Percentiles rank a stretch among this genome's conserved stretches.
Conservation (phyloP, 92 coral and sea anemone genomes). For the Isaurus tuberculatus region DNA sequence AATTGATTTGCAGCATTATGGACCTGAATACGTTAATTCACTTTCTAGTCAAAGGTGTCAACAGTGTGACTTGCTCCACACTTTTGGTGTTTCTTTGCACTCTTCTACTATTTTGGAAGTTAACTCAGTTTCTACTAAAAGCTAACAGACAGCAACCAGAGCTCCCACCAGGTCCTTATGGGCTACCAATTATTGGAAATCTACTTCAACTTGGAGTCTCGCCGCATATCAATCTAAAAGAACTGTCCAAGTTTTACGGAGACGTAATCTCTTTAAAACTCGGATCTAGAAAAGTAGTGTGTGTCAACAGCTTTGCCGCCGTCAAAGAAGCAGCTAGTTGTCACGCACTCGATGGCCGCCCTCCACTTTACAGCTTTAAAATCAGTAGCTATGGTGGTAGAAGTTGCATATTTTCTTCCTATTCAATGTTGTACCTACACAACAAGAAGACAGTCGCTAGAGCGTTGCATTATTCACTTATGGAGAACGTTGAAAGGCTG, state of each 20-base stretch:
- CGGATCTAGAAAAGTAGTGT: constrained; percentile 80
- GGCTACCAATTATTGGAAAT: constrained; percentile 89
- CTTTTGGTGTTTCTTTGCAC: constrained; percentile 18
- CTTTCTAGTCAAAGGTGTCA: background rate
- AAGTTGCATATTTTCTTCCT: constrained; percentile 85
- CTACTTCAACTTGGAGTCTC: constrained; percentile 80
- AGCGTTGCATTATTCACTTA: constrained; percentile 70
- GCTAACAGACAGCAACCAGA: background rate
- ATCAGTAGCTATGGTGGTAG: constrained; percentile 66
- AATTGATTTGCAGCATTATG: background rate
- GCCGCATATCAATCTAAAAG: constrained; percentile 74
- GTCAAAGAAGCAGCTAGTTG: constrained; percentile 69
- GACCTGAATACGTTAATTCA: constrained; percentile 2
- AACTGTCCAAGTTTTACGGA: constrained; percentile 82
- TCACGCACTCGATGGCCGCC: constrained; percentile 76
- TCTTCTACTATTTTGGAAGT: background rate
- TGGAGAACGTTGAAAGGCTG: constrained; percentile 70
- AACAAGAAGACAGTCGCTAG: constrained; percentile 75
- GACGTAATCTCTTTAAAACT: constrained; percentile 74
- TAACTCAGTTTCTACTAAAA: background rate
- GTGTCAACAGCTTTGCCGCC: constrained; percentile 65
- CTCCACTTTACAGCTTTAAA: constrained; percentile 73
- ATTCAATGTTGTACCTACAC: constrained; percentile 64
- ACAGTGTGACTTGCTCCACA: constrained; percentile 10
- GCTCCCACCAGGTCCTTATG: constrained; percentile 83